Conservation (phyloP, 2,888 invertebrate genomes). For the Tromatobia lineatoria region DNA sequence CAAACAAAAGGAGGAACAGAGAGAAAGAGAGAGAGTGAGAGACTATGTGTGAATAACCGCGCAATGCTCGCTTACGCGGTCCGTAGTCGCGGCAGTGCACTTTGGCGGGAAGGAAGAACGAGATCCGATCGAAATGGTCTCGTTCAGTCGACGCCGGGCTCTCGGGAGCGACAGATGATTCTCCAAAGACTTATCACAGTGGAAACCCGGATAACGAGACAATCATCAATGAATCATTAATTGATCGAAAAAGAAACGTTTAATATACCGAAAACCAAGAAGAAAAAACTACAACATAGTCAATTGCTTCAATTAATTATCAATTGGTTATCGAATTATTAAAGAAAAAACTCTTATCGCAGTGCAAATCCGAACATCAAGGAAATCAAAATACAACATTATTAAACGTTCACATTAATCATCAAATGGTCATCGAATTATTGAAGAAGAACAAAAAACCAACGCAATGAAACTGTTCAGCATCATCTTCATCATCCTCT, state of each 20-base stretch:
- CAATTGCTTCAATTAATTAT: background rate
- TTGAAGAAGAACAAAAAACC: background rate
- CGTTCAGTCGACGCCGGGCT: conserved; percentile 58
- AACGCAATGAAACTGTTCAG: conserved; percentile 33
- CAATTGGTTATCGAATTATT: background rate
- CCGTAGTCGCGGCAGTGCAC: conserved; percentile 56
- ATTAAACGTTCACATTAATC: background rate
- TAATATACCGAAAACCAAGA: no score
- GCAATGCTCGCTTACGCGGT: conserved; percentile 20
- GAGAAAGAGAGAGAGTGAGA: background rate
- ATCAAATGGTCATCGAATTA: background rate
- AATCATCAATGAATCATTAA: no score
- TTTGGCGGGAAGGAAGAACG: conserved; percentile 68
- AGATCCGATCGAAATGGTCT: conserved; percentile 49
- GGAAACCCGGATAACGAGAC: conserved; percentile 1
- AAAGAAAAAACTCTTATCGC: background rate
- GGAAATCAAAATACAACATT: no score
- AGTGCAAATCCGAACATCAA: background rate
- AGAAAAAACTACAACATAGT: no score
- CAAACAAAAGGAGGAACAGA: background rate
- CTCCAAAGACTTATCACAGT: conserved; percentile 30
- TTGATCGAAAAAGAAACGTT: no score
- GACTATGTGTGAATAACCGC: conserved; percentile 43
- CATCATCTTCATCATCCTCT: conserved; percentile 23
- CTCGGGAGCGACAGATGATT: conserved; percentile 56